A percentile compares a stretch with the other conserved stretches of the same genome.
Evolutionary conservation across 2,888 invertebrate genomes (phyloP).

Genomic region (Hyposoter didymator): DNA sequence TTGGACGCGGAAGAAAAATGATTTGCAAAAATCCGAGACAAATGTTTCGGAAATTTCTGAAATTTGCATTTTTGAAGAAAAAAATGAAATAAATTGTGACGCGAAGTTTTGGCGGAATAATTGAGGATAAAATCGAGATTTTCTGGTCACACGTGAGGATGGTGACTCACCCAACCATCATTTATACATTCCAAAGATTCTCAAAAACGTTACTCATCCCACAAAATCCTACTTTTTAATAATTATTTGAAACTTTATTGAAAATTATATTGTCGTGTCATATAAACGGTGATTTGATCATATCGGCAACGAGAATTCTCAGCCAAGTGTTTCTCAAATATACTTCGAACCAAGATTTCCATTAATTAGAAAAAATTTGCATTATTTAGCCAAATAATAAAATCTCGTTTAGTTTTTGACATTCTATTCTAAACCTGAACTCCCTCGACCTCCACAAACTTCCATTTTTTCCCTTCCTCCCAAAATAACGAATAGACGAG

Average conservation of each 20-base stretch:
- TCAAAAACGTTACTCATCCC: not conserved
- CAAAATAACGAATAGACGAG: not conserved
- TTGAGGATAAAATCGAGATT: not conserved
- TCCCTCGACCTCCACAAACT: not conserved
- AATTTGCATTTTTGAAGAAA: too few species aligned
- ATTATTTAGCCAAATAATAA: not conserved
- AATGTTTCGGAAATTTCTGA: too few species aligned
- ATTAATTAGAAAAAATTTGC: not conserved
- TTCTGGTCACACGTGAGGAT: not conserved
- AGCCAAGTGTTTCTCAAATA: constrained; percentile 8
- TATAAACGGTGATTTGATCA: not conserved
- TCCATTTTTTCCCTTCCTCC: not conserved
- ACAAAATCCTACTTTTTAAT: not conserved
- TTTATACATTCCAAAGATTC: not conserved
- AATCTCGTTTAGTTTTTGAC: not conserved
- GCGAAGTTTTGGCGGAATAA: not conserved
- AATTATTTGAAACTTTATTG: not conserved
- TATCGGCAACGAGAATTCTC: not conserved
- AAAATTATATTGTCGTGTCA: not conserved
- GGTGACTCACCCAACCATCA: not conserved
- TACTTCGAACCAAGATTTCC: not conserved
- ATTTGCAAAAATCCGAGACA: too few species aligned
- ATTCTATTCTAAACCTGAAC: not conserved
- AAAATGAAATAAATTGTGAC: too few species aligned
- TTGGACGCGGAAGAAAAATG: not conserved